Conservation (phyloP, 2,797 vertebrate species). For the Huso huso region DNA sequence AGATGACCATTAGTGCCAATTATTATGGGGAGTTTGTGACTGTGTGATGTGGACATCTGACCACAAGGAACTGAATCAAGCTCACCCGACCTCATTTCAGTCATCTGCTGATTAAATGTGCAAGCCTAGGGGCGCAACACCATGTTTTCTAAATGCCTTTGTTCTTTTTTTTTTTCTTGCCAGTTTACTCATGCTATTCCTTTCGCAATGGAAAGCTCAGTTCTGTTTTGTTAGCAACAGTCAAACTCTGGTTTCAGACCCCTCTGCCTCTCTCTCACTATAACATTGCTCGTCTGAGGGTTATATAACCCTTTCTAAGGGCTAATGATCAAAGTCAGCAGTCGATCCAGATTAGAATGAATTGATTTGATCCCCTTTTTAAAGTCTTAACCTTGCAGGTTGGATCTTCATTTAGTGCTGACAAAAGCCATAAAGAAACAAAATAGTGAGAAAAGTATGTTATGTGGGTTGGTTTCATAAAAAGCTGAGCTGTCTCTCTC, state of each 20-base stretch:
- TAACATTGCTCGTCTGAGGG: conserved; percentile 7
- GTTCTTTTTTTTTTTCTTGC: background rate
- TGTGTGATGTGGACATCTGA: background rate
- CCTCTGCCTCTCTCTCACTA: background rate
- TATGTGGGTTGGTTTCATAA: no score
- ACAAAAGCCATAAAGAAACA: conserved; percentile 56
- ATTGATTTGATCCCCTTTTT: conserved; percentile 69
- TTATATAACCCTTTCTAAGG: conserved; percentile 61
- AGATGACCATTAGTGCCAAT: conserved; percentile 9
- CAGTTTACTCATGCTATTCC: background rate
- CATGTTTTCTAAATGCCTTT: conserved; percentile 1
- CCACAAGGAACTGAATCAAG: background rate
- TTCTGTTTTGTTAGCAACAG: conserved; percentile 8
- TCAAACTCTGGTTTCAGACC: conserved; percentile 6
- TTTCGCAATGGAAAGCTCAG: background rate
- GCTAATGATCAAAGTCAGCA: conserved; percentile 72
- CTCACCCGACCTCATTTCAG: background rate
- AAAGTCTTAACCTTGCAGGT: conserved; percentile 52
- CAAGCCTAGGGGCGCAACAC: background rate
- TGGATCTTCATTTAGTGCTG: conserved; percentile 56
- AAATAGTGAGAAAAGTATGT: conserved; percentile 23
- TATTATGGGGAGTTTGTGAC: background rate
- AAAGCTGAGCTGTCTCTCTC: background rate
- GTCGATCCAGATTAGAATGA: conserved; percentile 72
- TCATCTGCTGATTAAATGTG: background rate